Evolutionary conservation across 2,113 vertebrate species (phyloP), one percentile per base, ranked within the genome.

Genomic region (Odontesthes bonariensis): DNA sequence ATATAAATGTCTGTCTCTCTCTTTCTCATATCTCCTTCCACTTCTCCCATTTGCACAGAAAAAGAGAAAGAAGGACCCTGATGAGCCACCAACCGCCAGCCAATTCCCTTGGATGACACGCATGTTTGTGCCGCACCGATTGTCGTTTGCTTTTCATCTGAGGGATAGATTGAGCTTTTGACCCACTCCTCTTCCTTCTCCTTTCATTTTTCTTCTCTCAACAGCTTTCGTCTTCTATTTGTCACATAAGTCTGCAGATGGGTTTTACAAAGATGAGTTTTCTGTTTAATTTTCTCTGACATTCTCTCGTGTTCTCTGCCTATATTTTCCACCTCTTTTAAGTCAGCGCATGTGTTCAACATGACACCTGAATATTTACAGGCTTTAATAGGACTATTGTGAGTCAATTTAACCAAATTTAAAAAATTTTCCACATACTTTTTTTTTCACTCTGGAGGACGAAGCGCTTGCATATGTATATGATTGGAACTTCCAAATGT

Each of bases 91-190:
- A 66, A 79, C 72, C 49, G 11, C 60, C 57, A 68, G 66, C 72
- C 86, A 81, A 88, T 90, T 91, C 85, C 90, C 53, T 8, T 32
- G 79, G 87, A 90, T 82, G 89, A 89, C 85, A 88, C 73, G 77
- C 86, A 46, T 90, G 89, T 91, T 92, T 92, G 90, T 89, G 86
- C 80, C 67, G 63, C 66, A 46, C 56, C 74, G 69, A 91, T 87
- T 89, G 88, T 77, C 85, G 82, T 93, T 94, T 94, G 88, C 92
- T 92, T 93, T 94, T 92, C 91, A 93, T 93, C 89, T 85, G 33
- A 73, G 73, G 83, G 55, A 75, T 58, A 82, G 85, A 91, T 88
- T 90, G 82, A 77, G 76, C 89, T 83, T 81, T 75, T 91, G 88
- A 91, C 81, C 85, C 44, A 12, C 58, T 19, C 47, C 17, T 23